Percentiles rank a stretch among this genome's conserved stretches.
phyloP scores from a whole-genome alignment of 2,113 vertebrate genomes.

The Rhipidura dahli region DNA sequence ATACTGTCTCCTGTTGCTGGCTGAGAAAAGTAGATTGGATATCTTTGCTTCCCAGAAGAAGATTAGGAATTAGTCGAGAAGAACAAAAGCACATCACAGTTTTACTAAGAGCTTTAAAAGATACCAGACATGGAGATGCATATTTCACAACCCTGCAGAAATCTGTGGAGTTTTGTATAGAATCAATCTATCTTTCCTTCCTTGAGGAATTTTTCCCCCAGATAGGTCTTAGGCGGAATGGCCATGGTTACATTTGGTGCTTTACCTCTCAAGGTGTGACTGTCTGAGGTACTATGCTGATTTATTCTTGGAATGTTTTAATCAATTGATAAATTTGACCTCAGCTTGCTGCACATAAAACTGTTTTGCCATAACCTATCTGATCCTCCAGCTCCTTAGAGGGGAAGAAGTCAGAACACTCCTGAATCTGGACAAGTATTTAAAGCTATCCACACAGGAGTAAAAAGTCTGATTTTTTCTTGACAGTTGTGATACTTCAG shows the following conservation, averaged over 20 bases:
- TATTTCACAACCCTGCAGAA: not conserved
- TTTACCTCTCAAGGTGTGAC: not conserved
- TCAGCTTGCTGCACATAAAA: not conserved
- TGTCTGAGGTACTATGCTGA: not conserved
- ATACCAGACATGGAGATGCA: not conserved
- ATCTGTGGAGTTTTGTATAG: not conserved
- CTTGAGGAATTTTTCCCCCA: not conserved
- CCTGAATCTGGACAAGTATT: not conserved
- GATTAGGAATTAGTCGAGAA: not conserved
- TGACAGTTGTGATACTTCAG: not conserved
- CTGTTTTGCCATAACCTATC: not conserved
- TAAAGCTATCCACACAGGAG: not conserved
- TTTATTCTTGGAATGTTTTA: not conserved
- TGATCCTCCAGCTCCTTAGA: not conserved
- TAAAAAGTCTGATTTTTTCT: not conserved
- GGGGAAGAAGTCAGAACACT: not conserved
- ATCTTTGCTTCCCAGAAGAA: not conserved
- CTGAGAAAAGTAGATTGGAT: conserved; percentile 8
- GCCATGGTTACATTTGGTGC: not conserved
- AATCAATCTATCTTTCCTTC: not conserved
- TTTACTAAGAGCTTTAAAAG: not conserved
- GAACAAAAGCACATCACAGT: not conserved
- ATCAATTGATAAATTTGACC: not conserved
- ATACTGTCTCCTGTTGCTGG: not conserved
- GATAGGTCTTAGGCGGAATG: not conserved